Percentiles rank a stretch among this genome's conserved stretches.
Evolutionary conservation across 2,113 vertebrate species (phyloP).

Genomic region (Salvelinus alpinus): DNA sequence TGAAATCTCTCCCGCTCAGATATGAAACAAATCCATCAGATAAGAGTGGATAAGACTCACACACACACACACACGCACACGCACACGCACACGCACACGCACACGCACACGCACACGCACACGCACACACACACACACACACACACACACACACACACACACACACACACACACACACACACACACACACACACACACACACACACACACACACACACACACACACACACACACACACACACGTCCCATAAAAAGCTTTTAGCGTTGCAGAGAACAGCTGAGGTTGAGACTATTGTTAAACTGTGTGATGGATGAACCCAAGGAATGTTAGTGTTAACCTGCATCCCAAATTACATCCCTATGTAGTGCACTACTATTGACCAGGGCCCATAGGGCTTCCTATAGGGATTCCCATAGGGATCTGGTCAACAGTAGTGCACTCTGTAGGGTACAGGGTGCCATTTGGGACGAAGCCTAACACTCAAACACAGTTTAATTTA

Average conservation of each 20-base stretch:
- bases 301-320: slow-evolving; percentile 81
- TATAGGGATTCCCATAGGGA: too few relatives aligned
- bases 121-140: slow-evolving; percentile 41
- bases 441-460: too few relatives aligned
- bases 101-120: slow-evolving; percentile 5
- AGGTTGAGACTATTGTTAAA: slow-evolving; percentile 79
- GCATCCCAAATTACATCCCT: too few relatives aligned
- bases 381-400: too few relatives aligned
- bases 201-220: slow-evolving; percentile 39
- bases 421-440: too few relatives aligned
- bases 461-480: slow-evolving; percentile 2
- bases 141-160: slow-evolving; percentile 14
- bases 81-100: slow-evolving; percentile 44
- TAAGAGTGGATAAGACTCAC: slow-evolving; percentile 49
- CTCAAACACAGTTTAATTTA: slow-evolving; percentile 86
- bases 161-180: slow-evolving; percentile 44
- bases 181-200: slow-evolving; percentile 16
- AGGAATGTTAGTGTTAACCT: slow-evolving; percentile 85
- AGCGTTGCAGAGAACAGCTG: slow-evolving; percentile 71
- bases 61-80: slow-evolving; percentile 18
- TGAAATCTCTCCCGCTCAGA: slow-evolving; percentile 66
- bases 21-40: slow-evolving; percentile 78
- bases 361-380: too few relatives aligned
- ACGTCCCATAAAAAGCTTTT: slow-evolving; percentile 80
- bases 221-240: slow-evolving; percentile 19